phyloP scores from a whole-genome alignment of 2,113 vertebrate genomes.

The Eulacestoma nigropectus region DNA sequence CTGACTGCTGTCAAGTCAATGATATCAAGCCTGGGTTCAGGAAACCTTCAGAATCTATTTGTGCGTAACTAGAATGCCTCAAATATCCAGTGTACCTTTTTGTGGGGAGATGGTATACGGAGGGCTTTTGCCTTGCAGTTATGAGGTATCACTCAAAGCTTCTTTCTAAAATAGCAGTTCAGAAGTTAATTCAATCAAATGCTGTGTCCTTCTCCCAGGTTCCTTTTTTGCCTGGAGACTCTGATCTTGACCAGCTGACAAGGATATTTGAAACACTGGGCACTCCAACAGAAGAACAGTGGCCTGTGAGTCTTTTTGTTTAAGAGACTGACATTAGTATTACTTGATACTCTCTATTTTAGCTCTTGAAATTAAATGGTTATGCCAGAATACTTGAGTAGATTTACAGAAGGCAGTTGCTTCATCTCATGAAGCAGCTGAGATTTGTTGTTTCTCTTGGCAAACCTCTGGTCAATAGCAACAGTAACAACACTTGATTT shows the following conservation, averaged over 20 bases:
- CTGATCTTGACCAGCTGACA: slow-evolving; percentile 94
- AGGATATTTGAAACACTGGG: slow-evolving; percentile 97
- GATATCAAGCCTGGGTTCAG: not conserved
- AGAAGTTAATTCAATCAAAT: not conserved
- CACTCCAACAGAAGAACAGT: slow-evolving; percentile 91
- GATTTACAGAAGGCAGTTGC: not conserved
- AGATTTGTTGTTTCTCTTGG: not conserved
- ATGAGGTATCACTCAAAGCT: not conserved
- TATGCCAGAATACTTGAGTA: not conserved
- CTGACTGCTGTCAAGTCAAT: not conserved
- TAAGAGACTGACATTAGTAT: not conserved
- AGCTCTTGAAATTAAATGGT: not conserved
- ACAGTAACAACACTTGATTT: not conserved
- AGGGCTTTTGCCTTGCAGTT: not conserved
- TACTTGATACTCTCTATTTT: not conserved
- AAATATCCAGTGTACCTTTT: not conserved
- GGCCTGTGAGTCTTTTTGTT: slow-evolving; percentile 82
- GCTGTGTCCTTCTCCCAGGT: slow-evolving; percentile 70
- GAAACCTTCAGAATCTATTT: not conserved
- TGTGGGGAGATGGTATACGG: not conserved
- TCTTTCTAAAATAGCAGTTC: not conserved
- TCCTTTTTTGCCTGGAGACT: slow-evolving; percentile 95
- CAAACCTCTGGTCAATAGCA: not conserved
- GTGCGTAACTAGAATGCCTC: not conserved
- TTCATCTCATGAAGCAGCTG: not conserved